A percentile compares a stretch with the other conserved stretches of the same genome.
phyloP scores from a whole-genome alignment of 2,113 vertebrate genomes.

The Poicephalus gulielmi region DNA sequence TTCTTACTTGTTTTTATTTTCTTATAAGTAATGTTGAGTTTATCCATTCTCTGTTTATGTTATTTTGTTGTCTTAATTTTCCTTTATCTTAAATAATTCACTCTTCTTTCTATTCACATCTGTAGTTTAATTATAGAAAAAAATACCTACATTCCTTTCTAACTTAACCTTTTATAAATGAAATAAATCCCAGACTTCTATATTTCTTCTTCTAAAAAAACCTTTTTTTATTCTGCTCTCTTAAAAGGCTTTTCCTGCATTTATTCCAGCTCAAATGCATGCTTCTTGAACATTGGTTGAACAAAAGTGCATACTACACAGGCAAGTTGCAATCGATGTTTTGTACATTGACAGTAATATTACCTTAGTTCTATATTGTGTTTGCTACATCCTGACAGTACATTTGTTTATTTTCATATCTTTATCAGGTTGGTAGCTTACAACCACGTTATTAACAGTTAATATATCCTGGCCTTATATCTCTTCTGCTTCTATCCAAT shows the following conservation, averaged over 20 bases:
- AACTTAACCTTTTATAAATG: neutral
- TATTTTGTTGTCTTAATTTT: neutral
- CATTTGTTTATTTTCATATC: neutral
- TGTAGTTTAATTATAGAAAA: neutral
- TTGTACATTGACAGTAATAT: neutral
- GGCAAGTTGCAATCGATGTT: neutral
- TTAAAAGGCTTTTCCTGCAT: neutral
- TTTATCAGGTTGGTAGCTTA: neutral
- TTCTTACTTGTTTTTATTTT: neutral
- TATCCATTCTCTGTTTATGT: neutral
- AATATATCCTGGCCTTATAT: neutral
- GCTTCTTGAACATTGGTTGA: neutral
- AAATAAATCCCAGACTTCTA: neutral
- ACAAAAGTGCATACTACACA: neutral
- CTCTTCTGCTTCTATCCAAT: neutral
- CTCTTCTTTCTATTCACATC: neutral
- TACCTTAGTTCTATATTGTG: neutral
- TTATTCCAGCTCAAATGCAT: neutral
- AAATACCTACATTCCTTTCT: neutral
- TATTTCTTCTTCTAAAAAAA: neutral
- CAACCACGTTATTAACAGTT: neutral
- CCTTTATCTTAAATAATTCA: neutral
- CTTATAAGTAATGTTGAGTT: neutral
- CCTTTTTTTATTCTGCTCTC: neutral
- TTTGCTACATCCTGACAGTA: neutral